Evolutionary conservation across 1,140 invertebrate genomes (phyloP), one percentile per base, ranked within the genome.

Genomic region (Drosophila quadrilineata): DNA sequence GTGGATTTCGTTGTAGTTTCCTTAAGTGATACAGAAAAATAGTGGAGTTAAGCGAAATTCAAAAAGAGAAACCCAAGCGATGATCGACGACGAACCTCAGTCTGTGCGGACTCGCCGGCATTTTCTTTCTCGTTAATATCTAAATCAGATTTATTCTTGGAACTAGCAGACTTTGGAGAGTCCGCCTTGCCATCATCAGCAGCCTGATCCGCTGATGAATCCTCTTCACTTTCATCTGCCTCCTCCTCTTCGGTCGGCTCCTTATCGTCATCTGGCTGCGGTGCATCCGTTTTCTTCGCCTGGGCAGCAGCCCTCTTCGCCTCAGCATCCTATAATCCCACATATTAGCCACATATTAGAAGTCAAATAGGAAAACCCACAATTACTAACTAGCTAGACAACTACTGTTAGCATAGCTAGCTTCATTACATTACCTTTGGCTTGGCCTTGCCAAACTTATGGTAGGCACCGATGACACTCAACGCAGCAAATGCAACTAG

Each of bases 391-490:
- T 36, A 4, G 17, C 6, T 6, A 9, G 17, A n/a, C 19, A 12
- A 41, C 19, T 6, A 10, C 3, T 46, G 5, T 2, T 9, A 0
- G 6, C 14, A 14, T 19, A 40, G n/a, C 57, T 19, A 46, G 50
- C 75, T 36, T 77, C 74, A 75, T 85, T 88, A 79, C 74, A 75
- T 85, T 88, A 87, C 87, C 84, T 86, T 72, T 31, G 38, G 65
- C 33, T 71, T 74, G 46, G 90, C 91, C 52, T 63, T 60, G 56
- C 66, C 67, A 73, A 84, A 76, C 77, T 22, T 76, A 88, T 33
- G 69, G 49, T 85, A 84, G 28, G 95, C 90, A 24, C 96, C 94
- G 46, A 98, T 89, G 65, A 95, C 95, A 89, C 95, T 91, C 49
- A 94, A 93, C 56, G 98, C 88, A 41, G 71, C 35, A 29, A 77